These are phyloP conservation scores for Lethenteron reissneri DNA, from an alignment of 2,113 vertebrate species.

Conservation along the genomic window DNA sequence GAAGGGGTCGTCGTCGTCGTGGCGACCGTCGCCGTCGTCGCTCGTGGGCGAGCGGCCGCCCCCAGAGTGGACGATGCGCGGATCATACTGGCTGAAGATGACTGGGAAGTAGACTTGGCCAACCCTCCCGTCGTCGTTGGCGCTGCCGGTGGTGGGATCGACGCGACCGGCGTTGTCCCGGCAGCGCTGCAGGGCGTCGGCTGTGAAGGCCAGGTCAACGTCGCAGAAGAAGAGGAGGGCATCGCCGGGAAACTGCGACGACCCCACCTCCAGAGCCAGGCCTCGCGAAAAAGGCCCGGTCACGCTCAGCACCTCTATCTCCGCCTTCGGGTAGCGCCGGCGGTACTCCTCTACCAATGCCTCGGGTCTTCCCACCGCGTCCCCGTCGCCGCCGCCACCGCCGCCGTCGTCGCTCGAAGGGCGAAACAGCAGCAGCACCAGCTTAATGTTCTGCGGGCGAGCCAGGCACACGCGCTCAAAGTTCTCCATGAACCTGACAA, in stretches of 20 bases:
- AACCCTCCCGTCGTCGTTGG: constrained; percentile 11
- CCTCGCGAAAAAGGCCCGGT: constrained; percentile 50
- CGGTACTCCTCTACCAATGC: constrained; percentile 28
- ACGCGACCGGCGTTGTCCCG: constrained; percentile 42
- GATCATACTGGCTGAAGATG: constrained; percentile 56
- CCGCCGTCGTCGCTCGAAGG: constrained; percentile 21
- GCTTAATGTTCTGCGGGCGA: constrained; percentile 38
- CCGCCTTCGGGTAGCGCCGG: constrained; percentile 37
- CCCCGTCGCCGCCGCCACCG: constrained; percentile 8
- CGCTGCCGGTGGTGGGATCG: too few relatives aligned
- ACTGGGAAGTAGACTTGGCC: constrained; percentile 47
- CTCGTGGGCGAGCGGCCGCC: neutral
- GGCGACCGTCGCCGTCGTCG: constrained; percentile 19
- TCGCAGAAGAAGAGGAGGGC: constrained; percentile 54
- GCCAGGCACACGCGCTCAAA: constrained; percentile 51
- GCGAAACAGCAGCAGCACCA: constrained; percentile 38
- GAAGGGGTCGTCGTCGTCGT: constrained; percentile 29
- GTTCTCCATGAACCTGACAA: constrained; percentile 52
- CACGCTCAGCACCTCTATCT: constrained; percentile 39
- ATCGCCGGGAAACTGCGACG: constrained; percentile 32
- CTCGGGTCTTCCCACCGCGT: too few relatives aligned
- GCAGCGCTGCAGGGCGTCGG: constrained; percentile 44
- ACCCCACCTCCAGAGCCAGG: constrained; percentile 41
- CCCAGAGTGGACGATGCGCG: constrained; percentile 31
- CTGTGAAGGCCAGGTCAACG: constrained; percentile 43